Percentiles rank a stretch among this genome's conserved stretches.
phyloP scores from a whole-genome alignment of 2,113 vertebrate species.

The Lota lota region DNA sequence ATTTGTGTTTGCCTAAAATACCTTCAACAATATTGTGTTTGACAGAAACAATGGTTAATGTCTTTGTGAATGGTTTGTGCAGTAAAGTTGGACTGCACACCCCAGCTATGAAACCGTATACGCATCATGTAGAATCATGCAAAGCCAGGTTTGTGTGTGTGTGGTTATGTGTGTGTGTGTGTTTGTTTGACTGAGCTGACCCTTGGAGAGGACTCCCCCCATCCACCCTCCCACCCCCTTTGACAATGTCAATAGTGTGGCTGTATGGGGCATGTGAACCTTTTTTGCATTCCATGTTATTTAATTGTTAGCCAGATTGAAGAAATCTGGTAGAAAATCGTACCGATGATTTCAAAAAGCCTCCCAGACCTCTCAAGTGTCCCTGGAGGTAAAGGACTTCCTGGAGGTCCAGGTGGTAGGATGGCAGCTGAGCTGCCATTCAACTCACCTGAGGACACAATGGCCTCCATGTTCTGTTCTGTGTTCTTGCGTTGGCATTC shows the following conservation, averaged over 20 bases:
- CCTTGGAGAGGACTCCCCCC: background rate
- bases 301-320: no score
- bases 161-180: slow-evolving; percentile 14
- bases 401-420: no score
- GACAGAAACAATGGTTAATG: slow-evolving; percentile 18
- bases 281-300: no score
- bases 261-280: slow-evolving; percentile 11
- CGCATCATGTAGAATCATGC: slow-evolving; percentile 1
- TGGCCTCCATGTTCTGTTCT: no score
- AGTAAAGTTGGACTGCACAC: slow-evolving; percentile 1
- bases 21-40: slow-evolving; percentile 4
- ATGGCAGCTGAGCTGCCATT: no score
- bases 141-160: slow-evolving; percentile 25
- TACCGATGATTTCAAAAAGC: no score
- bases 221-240: slow-evolving; percentile 38
- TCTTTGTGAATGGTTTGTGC: slow-evolving; percentile 11
- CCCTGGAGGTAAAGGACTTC: no score
- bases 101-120: background rate
- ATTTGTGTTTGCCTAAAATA: background rate
- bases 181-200: no score
- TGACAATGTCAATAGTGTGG: background rate
- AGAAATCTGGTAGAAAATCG: no score
- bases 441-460: no score
- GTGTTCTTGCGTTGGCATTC: slow-evolving; percentile 28
- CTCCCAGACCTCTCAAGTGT: no score